Evolutionary conservation across 1,140 invertebrate species (phyloP).

Genomic region (Magallana angulata): DNA sequence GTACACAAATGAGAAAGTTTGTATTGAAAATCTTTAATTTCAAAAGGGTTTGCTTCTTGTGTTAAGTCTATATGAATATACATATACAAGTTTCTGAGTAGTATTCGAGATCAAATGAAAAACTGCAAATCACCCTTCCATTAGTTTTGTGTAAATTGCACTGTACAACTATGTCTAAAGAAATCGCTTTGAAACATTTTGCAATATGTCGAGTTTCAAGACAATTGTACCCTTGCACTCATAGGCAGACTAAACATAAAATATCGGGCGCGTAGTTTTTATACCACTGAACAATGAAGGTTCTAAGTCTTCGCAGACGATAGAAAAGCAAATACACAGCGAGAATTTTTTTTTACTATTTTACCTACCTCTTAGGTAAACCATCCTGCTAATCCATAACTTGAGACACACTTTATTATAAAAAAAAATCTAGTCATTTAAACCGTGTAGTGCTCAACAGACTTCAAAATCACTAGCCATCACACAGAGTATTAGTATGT

Average conservation of each 20-base stretch:
- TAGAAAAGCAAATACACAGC: not conserved
- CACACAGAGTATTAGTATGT: too few species aligned
- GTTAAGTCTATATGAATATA: too few species aligned
- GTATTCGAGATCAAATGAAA: constrained; percentile 28
- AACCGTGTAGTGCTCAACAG: too few species aligned
- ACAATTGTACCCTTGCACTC: constrained; percentile 23
- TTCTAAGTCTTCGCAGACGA: not conserved
- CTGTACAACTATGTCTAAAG: not conserved
- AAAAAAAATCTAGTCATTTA: too few species aligned
- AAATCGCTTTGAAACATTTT: constrained; percentile 6
- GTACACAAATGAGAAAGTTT: too few species aligned
- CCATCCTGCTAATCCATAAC: not conserved
- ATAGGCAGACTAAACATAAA: constrained; percentile 28
- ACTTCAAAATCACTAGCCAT: too few species aligned
- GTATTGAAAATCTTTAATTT: too few species aligned
- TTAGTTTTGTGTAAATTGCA: constrained; percentile 2
- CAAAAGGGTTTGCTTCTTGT: too few species aligned
- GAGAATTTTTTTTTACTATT: not conserved
- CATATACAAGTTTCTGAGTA: not conserved
- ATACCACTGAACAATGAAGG: not conserved
- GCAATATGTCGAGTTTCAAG: constrained; percentile 18
- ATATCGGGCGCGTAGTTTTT: not conserved
- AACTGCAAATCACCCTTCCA: constrained; percentile 17
- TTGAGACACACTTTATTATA: not conserved
- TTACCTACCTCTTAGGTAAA: constrained; percentile 2